These are phyloP conservation scores for Calyptomena viridis DNA, from an alignment of 2,113 vertebrate species.

Conservation along the genomic window DNA sequence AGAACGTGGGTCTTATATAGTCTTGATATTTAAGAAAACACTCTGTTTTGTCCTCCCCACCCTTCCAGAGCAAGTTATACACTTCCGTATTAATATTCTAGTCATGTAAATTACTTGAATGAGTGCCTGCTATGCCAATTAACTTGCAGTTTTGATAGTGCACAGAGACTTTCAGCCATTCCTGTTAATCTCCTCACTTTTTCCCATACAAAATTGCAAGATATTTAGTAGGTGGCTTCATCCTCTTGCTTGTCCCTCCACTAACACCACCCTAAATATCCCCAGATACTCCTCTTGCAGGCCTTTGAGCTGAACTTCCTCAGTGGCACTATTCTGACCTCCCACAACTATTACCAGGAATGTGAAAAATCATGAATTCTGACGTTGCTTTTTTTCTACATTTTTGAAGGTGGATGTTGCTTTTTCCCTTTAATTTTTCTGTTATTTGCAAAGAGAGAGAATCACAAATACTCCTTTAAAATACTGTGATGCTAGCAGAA, in stretches of 20 bases:
- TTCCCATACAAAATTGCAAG: neutral
- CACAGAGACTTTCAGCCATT: neutral
- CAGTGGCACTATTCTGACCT: neutral
- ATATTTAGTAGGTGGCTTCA: neutral
- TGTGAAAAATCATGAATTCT: neutral
- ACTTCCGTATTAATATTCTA: constrained; percentile 34
- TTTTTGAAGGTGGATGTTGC: neutral
- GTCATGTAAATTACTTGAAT: constrained; percentile 35
- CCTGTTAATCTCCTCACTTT: neutral
- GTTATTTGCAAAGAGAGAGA: neutral
- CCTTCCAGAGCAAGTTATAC: neutral
- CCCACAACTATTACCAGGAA: neutral
- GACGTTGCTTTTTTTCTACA: neutral
- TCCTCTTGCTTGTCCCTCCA: neutral
- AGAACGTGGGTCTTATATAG: neutral
- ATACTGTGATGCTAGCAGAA: neutral
- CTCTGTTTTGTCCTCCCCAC: neutral
- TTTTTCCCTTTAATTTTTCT: neutral
- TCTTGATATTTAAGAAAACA: neutral
- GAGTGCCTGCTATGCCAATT: constrained; percentile 50
- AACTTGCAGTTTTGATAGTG: constrained; percentile 38
- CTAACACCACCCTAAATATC: neutral
- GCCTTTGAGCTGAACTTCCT: neutral
- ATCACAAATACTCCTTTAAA: neutral
- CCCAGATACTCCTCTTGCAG: neutral